These are phyloP conservation scores for Morone saxatilis DNA, from an alignment of 2,113 vertebrate species.

Conservation along the genomic window DNA sequence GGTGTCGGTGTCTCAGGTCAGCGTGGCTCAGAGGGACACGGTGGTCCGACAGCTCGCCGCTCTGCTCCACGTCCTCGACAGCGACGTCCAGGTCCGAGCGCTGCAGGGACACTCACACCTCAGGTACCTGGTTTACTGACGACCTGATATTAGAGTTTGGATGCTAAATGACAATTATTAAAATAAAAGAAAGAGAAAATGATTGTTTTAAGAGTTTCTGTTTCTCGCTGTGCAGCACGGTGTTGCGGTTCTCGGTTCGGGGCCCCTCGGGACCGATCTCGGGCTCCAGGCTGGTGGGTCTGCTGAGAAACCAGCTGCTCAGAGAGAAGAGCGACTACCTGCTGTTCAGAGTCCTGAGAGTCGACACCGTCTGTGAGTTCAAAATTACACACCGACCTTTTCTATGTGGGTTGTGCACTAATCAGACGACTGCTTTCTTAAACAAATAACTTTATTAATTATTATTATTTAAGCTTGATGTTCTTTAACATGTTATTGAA, in stretches of 20 bases:
- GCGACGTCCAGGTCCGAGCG: conserved; percentile 87
- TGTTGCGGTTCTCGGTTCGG: conserved; percentile 88
- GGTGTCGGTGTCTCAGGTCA: conserved; percentile 88
- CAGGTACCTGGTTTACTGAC: conserved; percentile 82
- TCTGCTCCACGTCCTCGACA: conserved; percentile 88
- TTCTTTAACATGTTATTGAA: no score
- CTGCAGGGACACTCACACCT: conserved; percentile 89
- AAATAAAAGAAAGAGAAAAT: no score
- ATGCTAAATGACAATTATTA: no score
- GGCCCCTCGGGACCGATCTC: conserved; percentile 83
- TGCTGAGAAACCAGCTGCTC: conserved; percentile 87
- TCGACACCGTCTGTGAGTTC: conserved; percentile 88
- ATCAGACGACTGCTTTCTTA: no score
- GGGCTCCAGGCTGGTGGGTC: conserved; percentile 82
- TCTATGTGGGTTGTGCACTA: no score
- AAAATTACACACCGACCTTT: neutral
- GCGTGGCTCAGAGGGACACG: conserved; percentile 88
- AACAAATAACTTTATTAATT: no score
- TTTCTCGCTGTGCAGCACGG: conserved; percentile 81
- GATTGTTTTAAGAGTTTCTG: neutral
- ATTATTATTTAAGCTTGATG: no score
- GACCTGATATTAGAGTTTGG: no score
- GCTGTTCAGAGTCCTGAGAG: conserved; percentile 90
- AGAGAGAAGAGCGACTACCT: conserved; percentile 89
- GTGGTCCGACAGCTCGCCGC: conserved; percentile 90